Evolutionary conservation across 2,888 invertebrate species (phyloP), one percentile per base, ranked within the genome.

Genomic region (Clepsis dumicolana): DNA sequence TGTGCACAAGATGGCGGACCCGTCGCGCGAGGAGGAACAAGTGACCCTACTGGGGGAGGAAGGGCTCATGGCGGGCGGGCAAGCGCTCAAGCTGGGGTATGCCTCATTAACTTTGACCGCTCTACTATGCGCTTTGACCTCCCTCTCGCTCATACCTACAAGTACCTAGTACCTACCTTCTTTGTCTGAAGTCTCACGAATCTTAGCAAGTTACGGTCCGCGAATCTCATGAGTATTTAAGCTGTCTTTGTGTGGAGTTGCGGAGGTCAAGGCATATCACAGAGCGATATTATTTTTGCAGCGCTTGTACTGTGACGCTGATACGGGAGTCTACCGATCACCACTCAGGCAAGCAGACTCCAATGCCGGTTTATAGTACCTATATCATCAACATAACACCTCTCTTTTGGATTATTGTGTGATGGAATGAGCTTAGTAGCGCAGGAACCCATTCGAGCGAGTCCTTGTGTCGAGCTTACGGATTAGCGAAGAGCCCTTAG

Each of bases 31-130:
- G 94, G 97, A 98, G 95, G 98, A 99, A 94, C 98, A 98, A 94
- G 97, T 98, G 87, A 98, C 98, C 83, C 96, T 99, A 88, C 96
- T 99, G 89, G 98, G 98, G 92, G 99, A 99, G 94, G 99, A 99
- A 94, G 98, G 97, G 87, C 96, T 98, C 89, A 96, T 97, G 92
- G 97, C 98, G 88, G 97, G 98, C 93, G 98, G 98, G 94, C 98
- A 98, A 95, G 98, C 98, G 94, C 96, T 98, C 92, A 98, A 98
- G 95, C 96, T 99, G 94, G 99, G 99, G 99, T 99, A 98, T 97
- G 96, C 95, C 85, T 77, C 83, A 83, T 85, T 86, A 83, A 84
- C 81, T 85, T 83, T 80, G 82, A 80, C 75, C 80, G 85, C 87
- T 86, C 88, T 80, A 76, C 70, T 88, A 83, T 84, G 79, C 83